Percentiles rank a stretch among this genome's conserved stretches.
phyloP scores from a whole-genome alignment of 2,888 invertebrate genomes.

The Heliconius ismenius region DNA sequence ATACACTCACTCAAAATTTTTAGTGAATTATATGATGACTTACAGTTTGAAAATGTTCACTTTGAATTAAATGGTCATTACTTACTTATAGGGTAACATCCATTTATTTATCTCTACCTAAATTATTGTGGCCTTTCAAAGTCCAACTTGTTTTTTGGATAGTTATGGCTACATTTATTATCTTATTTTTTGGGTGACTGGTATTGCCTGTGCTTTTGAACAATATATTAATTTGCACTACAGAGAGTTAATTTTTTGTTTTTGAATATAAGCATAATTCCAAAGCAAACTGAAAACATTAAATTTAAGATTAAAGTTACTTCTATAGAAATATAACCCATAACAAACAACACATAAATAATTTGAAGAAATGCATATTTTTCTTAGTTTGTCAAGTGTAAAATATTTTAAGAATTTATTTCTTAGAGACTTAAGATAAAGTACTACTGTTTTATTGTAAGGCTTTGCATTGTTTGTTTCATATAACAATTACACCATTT shows the following conservation, averaged over 20 bases:
- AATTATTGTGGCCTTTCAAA: slow-evolving; percentile 80
- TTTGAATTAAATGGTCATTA: slow-evolving; percentile 63
- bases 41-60: slow-evolving; percentile 57
- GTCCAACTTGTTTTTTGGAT: slow-evolving; percentile 77
- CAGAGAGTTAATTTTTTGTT: slow-evolving; percentile 51
- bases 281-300: slow-evolving; percentile 52
- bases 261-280: slow-evolving; percentile 54
- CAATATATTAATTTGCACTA: slow-evolving; percentile 45
- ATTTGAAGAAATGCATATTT: slow-evolving; percentile 57
- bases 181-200: slow-evolving; percentile 62
- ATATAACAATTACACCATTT: slow-evolving; percentile 55
- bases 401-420: slow-evolving; percentile 77
- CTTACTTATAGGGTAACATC: slow-evolving; percentile 66
- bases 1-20: slow-evolving; percentile 32
- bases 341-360: slow-evolving; percentile 52
- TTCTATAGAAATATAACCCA: slow-evolving; percentile 52
- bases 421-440: slow-evolving; percentile 77
- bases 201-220: slow-evolving; percentile 58
- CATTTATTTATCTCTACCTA: slow-evolving; percentile 76
- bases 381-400: slow-evolving; percentile 73
- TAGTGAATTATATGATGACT: slow-evolving; percentile 71
- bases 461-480: slow-evolving; percentile 64
- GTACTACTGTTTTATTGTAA: slow-evolving; percentile 71
- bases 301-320: slow-evolving; percentile 54
- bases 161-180: slow-evolving; percentile 71